Percentiles rank a stretch among this genome's conserved stretches.
Conservation (phyloP, 1,140 invertebrate species). For the Platorchestia sp. region DNA sequence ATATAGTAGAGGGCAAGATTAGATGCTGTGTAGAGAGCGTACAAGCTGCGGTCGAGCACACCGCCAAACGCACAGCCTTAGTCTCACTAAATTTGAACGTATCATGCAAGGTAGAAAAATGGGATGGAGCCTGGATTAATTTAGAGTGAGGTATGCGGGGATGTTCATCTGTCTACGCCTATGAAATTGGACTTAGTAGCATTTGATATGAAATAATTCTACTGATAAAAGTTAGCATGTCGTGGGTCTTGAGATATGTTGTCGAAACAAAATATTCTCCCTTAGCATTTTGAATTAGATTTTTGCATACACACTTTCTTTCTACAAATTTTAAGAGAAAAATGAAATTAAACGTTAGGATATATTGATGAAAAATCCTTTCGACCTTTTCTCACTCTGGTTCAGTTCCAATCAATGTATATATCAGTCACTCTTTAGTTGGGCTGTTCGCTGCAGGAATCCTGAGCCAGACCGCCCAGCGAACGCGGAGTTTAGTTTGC, state of each 20-base stretch:
- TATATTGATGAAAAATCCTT: background rate
- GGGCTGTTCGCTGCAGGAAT: background rate
- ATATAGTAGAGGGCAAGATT: conserved; percentile 48
- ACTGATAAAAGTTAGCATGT: background rate
- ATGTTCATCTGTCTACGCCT: background rate
- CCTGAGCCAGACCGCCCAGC: background rate
- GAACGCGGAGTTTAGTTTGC: background rate
- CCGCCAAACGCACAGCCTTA: background rate
- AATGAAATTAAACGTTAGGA: background rate
- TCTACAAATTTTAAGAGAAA: background rate
- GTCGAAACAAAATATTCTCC: background rate
- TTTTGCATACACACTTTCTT: background rate
- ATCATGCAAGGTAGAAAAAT: background rate
- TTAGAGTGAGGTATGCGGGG: background rate
- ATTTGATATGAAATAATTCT: background rate
- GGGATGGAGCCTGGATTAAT: background rate
- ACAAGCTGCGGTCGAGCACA: conserved; percentile 16
- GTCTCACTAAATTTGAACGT: background rate
- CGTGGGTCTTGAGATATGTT: background rate
- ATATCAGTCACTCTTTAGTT: background rate
- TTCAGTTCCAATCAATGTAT: background rate
- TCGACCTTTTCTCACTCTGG: background rate
- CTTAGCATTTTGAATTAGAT: background rate
- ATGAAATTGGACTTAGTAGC: too few species aligned
- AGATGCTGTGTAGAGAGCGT: conserved; percentile 6